Base-by-base conservation (phyloP, 2,888 invertebrate genomes). In the Onthophagus sagittarius region DNA sequence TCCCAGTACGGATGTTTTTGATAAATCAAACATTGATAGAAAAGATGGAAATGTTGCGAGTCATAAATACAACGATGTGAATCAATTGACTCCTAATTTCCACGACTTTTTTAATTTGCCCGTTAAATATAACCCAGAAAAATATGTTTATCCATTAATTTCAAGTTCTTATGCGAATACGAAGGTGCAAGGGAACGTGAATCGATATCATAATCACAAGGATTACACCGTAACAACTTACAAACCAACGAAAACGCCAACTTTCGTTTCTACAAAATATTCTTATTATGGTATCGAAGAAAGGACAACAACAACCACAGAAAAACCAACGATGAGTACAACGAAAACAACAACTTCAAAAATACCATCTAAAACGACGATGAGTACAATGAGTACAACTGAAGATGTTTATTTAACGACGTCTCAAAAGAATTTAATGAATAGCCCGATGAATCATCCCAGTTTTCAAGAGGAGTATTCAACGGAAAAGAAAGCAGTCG, bases 101-200 rank as follows among this genome's bases (percentile, higher is more conserved):
- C 91, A 92, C 77, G 91, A 92, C 78, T 92, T 90, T 78, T 82
- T n/a, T n/a, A n/a, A n/a, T n/a, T n/a, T 92, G 15, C 91, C 92
- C 0, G 89, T 90, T 0, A 90, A 90, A 77, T 92, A 92, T 78
- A 90, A 90, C 9, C 89, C 90, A 0, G 90, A 90, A 33, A 91
- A 91, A 80, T 91, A 91, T 77, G 90, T 90, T 0, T 90, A 90
- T 81, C 92, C 92, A 0, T 80, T 92, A 71, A 92, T 92, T 71
- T 92, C 92, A 0, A 91, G 88, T 79, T 91, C 91, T 0, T 92
- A 92, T 81, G 92, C 92, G 0, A 92, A 91, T 79, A 88, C 91
- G 0, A 92, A 92, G 81, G 89, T 92, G 31, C 92, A 92, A 80
- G 92, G 92, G 69, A 89, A 88, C 80, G 88, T 88, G 71, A 88